Percentiles rank a stretch among this genome's conserved stretches.
These are phyloP conservation scores for Stenotaenia linearis DNA, from an alignment of 2,888 invertebrate species.

Conservation along the genomic window DNA sequence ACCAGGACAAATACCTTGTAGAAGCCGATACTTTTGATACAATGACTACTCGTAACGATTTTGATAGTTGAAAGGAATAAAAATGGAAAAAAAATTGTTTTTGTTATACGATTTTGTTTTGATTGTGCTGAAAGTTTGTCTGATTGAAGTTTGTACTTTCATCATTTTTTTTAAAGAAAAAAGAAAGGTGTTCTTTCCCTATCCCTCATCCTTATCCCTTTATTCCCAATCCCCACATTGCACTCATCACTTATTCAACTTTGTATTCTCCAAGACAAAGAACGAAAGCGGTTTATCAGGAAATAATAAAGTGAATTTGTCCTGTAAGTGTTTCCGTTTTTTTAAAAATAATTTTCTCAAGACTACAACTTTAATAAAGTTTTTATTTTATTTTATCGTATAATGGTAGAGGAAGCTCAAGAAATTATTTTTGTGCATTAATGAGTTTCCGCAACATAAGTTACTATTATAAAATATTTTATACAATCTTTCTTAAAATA, in stretches of 20 bases:
- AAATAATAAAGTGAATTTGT: conserved; percentile 34
- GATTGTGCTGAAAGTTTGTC: conserved; percentile 24
- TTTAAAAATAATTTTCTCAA: not conserved
- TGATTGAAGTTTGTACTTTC: conserved; percentile 19
- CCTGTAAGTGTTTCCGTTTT: conserved; percentile 24
- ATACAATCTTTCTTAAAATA: no score
- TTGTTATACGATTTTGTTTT: conserved; percentile 1
- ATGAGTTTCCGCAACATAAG: no score
- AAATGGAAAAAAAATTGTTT: not conserved
- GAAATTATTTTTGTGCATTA: no score
- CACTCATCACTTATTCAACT: conserved; percentile 18
- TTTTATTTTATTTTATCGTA: no score
- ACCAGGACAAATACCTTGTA: conserved; percentile 22
- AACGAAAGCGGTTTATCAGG: conserved; percentile 26
- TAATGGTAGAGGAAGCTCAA: no score
- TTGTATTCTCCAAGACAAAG: conserved; percentile 31
- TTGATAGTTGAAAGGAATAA: not conserved
- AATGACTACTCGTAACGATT: not conserved
- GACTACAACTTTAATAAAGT: no score
- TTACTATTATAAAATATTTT: no score
- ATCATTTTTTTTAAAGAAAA: not conserved
- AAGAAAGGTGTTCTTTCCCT: not conserved
- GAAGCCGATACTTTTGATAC: conserved; percentile 10
- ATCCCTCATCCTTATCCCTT: conserved; percentile 3
- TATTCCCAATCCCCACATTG: not conserved